Evolutionary conservation across 2,797 vertebrate species (phyloP), one percentile per base, ranked within the genome.

Genomic region (Microcaecilia unicolor): DNA sequence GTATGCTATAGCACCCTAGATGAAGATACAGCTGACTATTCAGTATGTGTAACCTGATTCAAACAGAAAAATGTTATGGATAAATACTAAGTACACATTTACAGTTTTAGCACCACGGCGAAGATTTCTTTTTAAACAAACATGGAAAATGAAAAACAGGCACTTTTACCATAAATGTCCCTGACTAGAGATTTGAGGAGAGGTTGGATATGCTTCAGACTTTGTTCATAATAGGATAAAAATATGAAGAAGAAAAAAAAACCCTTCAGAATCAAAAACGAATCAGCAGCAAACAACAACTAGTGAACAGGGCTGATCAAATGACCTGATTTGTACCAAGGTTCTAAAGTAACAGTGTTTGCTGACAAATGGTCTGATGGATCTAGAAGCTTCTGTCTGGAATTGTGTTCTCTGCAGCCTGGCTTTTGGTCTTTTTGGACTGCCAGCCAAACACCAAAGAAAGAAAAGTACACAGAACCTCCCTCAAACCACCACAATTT

Each of bases 61-160:
- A n/a, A n/a, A n/a, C n/a, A n/a, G n/a, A n/a, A n/a, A n/a, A n/a
- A n/a, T n/a, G n/a, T n/a, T n/a, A n/a, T n/a, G n/a, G n/a, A n/a
- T n/a, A n/a, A n/a, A 18, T 10, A 18, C n/a, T 36, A 30, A 25
- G 27, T 30, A 28, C 24, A 30, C 14, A 28, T 17, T 22, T 28
- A 22, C 31, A 18, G 19, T 35, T 28, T 22, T 22, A 16, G 40
- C 55, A 23, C 21, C 30, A 41, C 34, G 15, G 18, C 20, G 29
- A 28, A 22, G 18, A 27, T 31, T 38, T 27, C 42, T 42, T 38
- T 20, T 39, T 44, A 31, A 31, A 31, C 37, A 29, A 28, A 28
- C 44, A 41, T n/a, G 47, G 54, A 49, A 61, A 44, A 51, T 24
- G 22, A 49, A 51, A 33, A 49, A 36, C n/a, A n/a, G n/a, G n/a